Evolutionary conservation across 2,888 invertebrate species (phyloP).

Genomic region (Sericinus montela): DNA sequence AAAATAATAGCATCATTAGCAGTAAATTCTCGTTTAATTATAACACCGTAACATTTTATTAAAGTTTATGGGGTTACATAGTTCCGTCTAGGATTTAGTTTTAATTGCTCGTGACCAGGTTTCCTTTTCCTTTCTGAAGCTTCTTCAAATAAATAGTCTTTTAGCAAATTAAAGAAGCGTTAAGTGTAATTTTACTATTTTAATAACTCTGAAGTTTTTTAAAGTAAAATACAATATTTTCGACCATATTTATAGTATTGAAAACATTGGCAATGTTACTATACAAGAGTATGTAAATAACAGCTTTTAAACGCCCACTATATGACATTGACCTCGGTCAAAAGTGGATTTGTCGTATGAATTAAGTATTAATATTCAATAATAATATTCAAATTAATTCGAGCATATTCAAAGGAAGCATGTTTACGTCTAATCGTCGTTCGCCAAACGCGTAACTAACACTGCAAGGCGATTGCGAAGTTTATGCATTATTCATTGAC

Average conservation of each 20-base stretch:
- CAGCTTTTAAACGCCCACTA: too few relatives aligned
- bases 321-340: too few relatives aligned
- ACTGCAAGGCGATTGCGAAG: constrained; percentile 20
- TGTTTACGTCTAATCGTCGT: constrained; percentile 24
- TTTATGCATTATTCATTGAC: constrained; percentile 58
- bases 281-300: too few relatives aligned
- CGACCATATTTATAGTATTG: too few relatives aligned
- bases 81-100: constrained; percentile 1
- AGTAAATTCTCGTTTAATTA: constrained; percentile 1
- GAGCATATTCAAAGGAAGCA: constrained; percentile 17
- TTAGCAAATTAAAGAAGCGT: not conserved
- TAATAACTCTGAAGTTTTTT: too few relatives aligned
- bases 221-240: too few relatives aligned
- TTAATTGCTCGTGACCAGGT: constrained; percentile 11
- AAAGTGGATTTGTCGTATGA: too few relatives aligned
- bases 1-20: too few relatives aligned
- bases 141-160: not conserved
- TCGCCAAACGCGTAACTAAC: constrained; percentile 24
- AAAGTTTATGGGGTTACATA: not conserved
- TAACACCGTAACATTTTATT: constrained; percentile 5
- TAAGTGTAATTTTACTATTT: too few relatives aligned
- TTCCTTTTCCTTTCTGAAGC: not conserved
- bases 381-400: not conserved
- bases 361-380: too few relatives aligned
- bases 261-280: too few relatives aligned